A percentile compares a stretch with the other conserved stretches of the same genome.
Evolutionary conservation across 2,797 vertebrate genomes (phyloP).

Genomic region (Galagoides demidoff): DNA sequence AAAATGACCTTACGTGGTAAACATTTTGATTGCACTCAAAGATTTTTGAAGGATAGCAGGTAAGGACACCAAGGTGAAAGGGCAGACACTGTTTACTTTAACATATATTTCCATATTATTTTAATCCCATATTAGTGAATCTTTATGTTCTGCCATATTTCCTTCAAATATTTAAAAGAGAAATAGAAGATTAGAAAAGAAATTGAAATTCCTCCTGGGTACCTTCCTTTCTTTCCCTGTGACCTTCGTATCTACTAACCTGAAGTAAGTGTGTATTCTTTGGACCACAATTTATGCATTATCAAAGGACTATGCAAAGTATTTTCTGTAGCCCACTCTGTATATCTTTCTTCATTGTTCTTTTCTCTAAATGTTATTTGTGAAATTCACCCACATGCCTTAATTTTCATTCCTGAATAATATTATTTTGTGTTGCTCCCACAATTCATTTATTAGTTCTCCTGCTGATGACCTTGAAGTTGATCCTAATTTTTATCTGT

Average conservation of each 20-base stretch:
- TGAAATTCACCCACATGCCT: background rate
- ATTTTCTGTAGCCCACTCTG: background rate
- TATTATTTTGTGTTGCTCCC: background rate
- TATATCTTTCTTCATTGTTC: background rate
- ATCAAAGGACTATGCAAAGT: background rate
- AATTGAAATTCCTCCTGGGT: background rate
- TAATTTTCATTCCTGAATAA: constrained; percentile 15
- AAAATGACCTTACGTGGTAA: background rate
- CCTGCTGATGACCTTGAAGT: background rate
- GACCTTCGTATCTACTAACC: background rate
- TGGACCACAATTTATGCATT: background rate
- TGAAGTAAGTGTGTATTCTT: background rate
- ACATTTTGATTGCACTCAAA: background rate
- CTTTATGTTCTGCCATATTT: background rate
- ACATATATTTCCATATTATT: background rate
- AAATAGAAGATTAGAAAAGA: background rate
- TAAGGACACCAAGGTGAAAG: background rate
- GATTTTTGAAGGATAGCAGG: background rate
- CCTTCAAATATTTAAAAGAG: background rate
- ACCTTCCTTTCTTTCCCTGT: background rate
- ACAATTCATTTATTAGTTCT: background rate
- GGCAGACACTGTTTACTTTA: background rate
- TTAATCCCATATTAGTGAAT: background rate
- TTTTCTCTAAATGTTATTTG: background rate
- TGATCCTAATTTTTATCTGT: background rate